These are phyloP conservation scores for Psittacula echo DNA, from an alignment of 2,797 vertebrate species.

Conservation along the genomic window DNA sequence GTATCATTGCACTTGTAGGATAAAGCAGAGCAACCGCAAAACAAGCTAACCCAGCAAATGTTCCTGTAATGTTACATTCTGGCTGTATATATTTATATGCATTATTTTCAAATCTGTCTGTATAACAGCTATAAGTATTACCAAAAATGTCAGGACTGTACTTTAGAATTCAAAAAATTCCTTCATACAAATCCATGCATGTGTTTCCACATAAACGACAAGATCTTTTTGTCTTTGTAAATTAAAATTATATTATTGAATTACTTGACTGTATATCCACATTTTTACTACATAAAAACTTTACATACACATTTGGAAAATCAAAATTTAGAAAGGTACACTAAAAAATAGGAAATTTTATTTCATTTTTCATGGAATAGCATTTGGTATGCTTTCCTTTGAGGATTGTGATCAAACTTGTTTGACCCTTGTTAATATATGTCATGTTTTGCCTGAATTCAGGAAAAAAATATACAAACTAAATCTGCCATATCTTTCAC, in stretches of 20 bases:
- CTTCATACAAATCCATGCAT: background rate
- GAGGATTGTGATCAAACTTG: background rate
- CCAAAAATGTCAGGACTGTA: background rate
- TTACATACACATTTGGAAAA: background rate
- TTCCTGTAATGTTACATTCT: background rate
- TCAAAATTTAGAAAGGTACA: background rate
- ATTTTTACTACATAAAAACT: background rate
- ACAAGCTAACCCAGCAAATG: background rate
- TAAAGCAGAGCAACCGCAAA: background rate
- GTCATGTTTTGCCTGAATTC: background rate
- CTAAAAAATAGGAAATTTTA: background rate
- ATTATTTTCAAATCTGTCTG: background rate
- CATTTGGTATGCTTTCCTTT: background rate
- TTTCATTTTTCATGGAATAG: background rate
- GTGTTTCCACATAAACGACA: background rate
- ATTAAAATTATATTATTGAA: background rate
- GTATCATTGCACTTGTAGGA: background rate
- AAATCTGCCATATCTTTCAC: background rate
- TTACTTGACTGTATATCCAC: background rate
- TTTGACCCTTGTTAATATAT: background rate
- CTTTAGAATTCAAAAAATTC: background rate
- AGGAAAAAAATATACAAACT: background rate
- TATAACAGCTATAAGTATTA: background rate
- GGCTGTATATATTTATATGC: background rate
- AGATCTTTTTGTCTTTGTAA: background rate